Evolutionary conservation across 2,113 vertebrate genomes (phyloP).

Genomic region (Strix uralensis): DNA sequence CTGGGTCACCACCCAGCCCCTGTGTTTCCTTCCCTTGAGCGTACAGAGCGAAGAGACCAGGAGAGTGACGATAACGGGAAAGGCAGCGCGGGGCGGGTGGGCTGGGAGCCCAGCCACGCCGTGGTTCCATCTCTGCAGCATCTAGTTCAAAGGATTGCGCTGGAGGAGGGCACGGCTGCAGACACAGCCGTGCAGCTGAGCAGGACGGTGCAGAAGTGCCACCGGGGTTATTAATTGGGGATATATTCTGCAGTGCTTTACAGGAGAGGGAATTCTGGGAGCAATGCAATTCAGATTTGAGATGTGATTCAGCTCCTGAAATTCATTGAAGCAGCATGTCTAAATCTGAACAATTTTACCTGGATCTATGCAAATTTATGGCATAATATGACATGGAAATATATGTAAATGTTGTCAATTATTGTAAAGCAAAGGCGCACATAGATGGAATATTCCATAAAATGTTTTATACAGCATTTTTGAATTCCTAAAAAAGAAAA

Average conservation of each 20-base stretch:
- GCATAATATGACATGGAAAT: conserved; percentile 73
- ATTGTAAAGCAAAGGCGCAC: conserved; percentile 67
- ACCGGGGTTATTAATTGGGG: not conserved
- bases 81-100: not conserved
- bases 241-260: not conserved
- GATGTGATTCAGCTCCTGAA: not conserved
- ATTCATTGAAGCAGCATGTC: not conserved
- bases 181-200: accelerated
- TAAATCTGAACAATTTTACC: conserved; percentile 30
- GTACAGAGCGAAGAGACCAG: accelerated
- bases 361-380: conserved; percentile 70
- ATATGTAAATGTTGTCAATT: conserved; percentile 76
- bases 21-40: accelerated
- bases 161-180: accelerated
- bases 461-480: conserved; percentile 25
- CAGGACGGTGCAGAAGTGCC: not conserved
- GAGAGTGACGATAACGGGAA: accelerated
- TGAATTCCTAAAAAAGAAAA: conserved; percentile 8
- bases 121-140: accelerated
- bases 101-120: accelerated
- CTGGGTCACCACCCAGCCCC: not conserved
- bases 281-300: not conserved
- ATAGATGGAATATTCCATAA: conserved; percentile 46
- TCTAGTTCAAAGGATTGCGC: accelerated
- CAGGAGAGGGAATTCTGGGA: not conserved